Evolutionary conservation across 2,888 invertebrate genomes (phyloP), one percentile per base, ranked within the genome.

Genomic region (Julus scandinavius): DNA sequence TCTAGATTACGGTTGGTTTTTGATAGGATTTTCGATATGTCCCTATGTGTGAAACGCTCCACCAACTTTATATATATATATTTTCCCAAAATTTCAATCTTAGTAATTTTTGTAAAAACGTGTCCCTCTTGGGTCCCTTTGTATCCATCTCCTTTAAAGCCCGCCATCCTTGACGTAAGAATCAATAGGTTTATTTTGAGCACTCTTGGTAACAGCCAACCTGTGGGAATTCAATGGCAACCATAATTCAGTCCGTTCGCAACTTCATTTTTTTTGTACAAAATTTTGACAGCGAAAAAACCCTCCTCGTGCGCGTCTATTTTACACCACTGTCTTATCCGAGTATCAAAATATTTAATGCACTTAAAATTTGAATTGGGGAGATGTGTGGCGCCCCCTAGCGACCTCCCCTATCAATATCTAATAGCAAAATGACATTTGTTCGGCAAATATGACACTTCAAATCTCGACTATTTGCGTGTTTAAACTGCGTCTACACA

Each of bases 121-220:
- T n/a, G n/a, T n/a, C n/a, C n/a, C 41, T 6, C 2, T 45, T 45
- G 17, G 1, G 58, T n/a, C 4, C 29, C 29, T 72, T 72, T 9
- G 9, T 20, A 9, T 13, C 72, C 72, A 72, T 72, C 72, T n/a
- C 29, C 72, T 72, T 72, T 72, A 72, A 72, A 29, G 0, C 7
- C 20, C 72, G 5, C 29, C 72, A 29, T 72, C 7, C 17, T 85
- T 41, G 85, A 85, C 85, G 49, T 49, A 45, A 85, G 45, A 85
- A 85, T 85, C 85, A 49, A 85, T 85, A 85, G 85, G 85, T 85
- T 85, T 85, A 85, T 85, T 85, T 85, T 41, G 49, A 85, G 85
- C 85, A 49, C 85, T 72, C 72, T 29, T 85, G 85, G 85, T 85
- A 85, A 85, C 85, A 20, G 85, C 40, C 85, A 85, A 85, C 85